phyloP scores from a whole-genome alignment of 2,888 invertebrate species.

The Maniola hyperantus region DNA sequence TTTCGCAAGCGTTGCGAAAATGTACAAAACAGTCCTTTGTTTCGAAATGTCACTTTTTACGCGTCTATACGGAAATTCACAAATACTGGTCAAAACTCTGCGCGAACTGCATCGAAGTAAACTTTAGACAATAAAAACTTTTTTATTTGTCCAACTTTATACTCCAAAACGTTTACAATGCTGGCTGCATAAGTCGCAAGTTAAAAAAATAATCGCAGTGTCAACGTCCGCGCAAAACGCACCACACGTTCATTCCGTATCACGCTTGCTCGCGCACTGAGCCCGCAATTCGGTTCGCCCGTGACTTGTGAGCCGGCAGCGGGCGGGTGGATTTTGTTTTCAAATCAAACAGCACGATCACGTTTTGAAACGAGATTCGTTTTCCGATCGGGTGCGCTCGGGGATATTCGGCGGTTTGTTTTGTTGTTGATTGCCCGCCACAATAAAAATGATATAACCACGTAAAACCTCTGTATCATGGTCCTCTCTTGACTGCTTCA shows the following conservation, averaged over 20 bases:
- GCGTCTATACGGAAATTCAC: conserved; percentile 82
- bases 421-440: conserved; percentile 53
- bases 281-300: conserved; percentile 54
- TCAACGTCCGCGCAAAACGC: conserved; percentile 82
- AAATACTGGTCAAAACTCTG: conserved; percentile 75
- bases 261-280: conserved; percentile 83
- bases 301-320: conserved; percentile 52
- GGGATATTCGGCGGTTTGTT: conserved; percentile 60
- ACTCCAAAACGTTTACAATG: conserved; percentile 73
- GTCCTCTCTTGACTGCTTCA: conserved; percentile 14
- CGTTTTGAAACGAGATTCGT: conserved; percentile 76
- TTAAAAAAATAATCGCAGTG: conserved; percentile 74
- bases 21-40: conserved; percentile 83
- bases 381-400: conserved; percentile 63
- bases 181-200: conserved; percentile 78
- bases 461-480: conserved; percentile 40
- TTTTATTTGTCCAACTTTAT: conserved; percentile 70
- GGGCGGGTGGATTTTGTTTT: conserved; percentile 71
- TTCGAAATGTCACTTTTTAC: conserved; percentile 75
- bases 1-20: conserved; percentile 80
- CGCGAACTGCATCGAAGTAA: conserved; percentile 74
- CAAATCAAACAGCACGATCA: conserved; percentile 76
- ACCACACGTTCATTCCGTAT: conserved; percentile 83
- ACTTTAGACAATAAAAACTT: conserved; percentile 65
- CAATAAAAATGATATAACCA: conserved; percentile 45